Evolutionary conservation across 2,113 vertebrate species (phyloP), one percentile per base, ranked within the genome.

Genomic region (Hyla sarda): DNA sequence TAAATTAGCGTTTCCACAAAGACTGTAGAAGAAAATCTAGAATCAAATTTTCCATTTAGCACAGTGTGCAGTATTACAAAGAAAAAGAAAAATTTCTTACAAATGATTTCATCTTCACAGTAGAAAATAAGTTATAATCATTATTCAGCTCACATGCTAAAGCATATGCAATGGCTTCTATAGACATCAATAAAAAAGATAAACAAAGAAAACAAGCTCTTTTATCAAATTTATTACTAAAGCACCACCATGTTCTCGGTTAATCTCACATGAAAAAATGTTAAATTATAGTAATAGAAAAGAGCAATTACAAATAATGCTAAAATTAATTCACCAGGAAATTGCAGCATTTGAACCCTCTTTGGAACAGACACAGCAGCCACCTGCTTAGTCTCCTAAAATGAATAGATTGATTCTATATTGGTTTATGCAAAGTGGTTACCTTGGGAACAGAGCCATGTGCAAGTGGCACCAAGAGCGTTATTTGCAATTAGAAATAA

Each of bases 401-500:
- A 80, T 86, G 65, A 86, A 80, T 86, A 81, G 84, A 79, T 72
- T 86, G 60, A 86, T 79, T 86, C 76, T 86, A 72, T 86, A 86
- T 86, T 81, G 76, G 84, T 86, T 86, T 86, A 86, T 86, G 84
- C 72, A 86, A 86, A 86, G 78, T 71, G 52, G 84, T 86, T 86
- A 73, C 84, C 84, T 86, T 86, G 77, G 84, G 84, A 86, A 86
- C 84, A 86, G 76, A 81, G 84, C 84, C 84, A 86, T 86, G 76
- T 86, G 84, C 76, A 71, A 80, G 48, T 54, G 58, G 76, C 84
- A 80, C 34, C 32, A 52, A 23, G 76, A 86, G 76, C 65, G 28
- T 86, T 86, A 86, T 81, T 81, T 80, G 84, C 84, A 80, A 86
- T 86, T 86, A 86, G 76, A 30, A 86, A 73, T 30, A 50, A 72